A percentile compares a stretch with the other conserved stretches of the same genome.
Evolutionary conservation across 2,113 vertebrate species (phyloP).

Genomic region (Amblyopsis rosae): DNA sequence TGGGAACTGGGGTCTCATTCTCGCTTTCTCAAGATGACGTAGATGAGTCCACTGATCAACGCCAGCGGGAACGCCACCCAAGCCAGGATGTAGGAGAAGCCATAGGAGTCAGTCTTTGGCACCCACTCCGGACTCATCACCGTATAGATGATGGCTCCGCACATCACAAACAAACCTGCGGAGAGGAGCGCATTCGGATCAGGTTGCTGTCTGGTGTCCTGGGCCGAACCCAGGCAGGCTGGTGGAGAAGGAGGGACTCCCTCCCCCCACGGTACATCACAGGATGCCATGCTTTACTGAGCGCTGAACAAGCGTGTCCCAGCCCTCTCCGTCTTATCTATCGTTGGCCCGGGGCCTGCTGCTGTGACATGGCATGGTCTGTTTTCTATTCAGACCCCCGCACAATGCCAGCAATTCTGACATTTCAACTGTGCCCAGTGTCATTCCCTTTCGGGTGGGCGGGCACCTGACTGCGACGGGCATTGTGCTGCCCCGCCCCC

Average conservation of each 20-base stretch:
- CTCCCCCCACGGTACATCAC: slow-evolving; percentile 14
- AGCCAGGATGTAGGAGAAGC: slow-evolving; percentile 93
- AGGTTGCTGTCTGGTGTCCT: slow-evolving; percentile 34
- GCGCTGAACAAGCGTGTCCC: slow-evolving; percentile 1
- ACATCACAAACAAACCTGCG: slow-evolving; percentile 95
- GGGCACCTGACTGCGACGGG: slow-evolving; percentile 61
- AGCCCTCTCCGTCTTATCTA: not conserved
- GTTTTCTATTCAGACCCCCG: slow-evolving; percentile 39
- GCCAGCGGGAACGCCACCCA: slow-evolving; percentile 95
- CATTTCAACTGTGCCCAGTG: slow-evolving; percentile 65
- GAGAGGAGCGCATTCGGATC: slow-evolving; percentile 9
- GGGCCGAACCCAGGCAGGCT: slow-evolving; percentile 26
- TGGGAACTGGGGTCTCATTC: slow-evolving; percentile 76
- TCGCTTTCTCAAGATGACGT: slow-evolving; percentile 94
- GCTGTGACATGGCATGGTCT: slow-evolving; percentile 36
- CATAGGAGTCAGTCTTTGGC: slow-evolving; percentile 47
- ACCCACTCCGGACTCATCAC: slow-evolving; percentile 88
- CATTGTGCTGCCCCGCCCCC: slow-evolving; percentile 30
- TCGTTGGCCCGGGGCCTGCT: not conserved
- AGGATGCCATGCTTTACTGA: slow-evolving; percentile 18
- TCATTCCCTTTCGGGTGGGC: slow-evolving; percentile 61
- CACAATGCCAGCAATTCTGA: slow-evolving; percentile 55
- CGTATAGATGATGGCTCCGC: slow-evolving; percentile 91
- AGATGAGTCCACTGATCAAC: slow-evolving; percentile 91
- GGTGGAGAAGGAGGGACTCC: not conserved